Percentiles rank a stretch among this genome's conserved stretches.
Evolutionary conservation across 2,797 vertebrate species (phyloP).

Genomic region (Protonibea diacanthus): DNA sequence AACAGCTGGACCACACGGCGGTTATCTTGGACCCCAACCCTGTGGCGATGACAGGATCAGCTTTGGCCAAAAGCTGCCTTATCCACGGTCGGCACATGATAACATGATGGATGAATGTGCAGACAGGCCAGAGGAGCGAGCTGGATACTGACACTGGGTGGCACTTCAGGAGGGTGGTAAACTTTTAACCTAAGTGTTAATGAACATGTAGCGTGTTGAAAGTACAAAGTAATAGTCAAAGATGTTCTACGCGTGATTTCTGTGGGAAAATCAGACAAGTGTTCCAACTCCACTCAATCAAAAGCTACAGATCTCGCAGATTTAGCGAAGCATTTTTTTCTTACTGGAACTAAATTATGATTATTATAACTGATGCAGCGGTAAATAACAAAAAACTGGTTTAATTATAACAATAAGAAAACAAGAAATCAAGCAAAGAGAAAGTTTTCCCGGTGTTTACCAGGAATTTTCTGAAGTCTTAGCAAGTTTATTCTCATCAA

Average conservation of each 20-base stretch:
- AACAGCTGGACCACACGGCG: constrained; percentile 75
- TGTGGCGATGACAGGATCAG: constrained; percentile 73
- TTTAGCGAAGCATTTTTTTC: too few relatives aligned
- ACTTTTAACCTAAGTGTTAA: constrained; percentile 31
- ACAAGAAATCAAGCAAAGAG: background rate
- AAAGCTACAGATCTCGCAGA: background rate
- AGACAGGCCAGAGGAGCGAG: constrained; percentile 46
- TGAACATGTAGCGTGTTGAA: constrained; percentile 20
- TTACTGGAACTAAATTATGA: too few relatives aligned
- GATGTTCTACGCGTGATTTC: background rate
- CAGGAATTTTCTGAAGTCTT: too few relatives aligned
- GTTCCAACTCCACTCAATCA: background rate
- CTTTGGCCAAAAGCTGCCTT: constrained; percentile 64
- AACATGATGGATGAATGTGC: constrained; percentile 65
- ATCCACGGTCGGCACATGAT: constrained; percentile 59
- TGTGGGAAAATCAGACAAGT: background rate
- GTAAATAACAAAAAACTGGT: background rate
- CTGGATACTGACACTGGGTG: constrained; percentile 40
- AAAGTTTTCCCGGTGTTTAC: too few relatives aligned
- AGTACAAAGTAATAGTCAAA: background rate
- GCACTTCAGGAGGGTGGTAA: background rate
- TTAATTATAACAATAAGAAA: background rate
- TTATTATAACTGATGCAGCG: background rate
- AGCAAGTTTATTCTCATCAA: background rate
- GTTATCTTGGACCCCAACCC: constrained; percentile 62